phyloP scores from a whole-genome alignment of 1,140 invertebrate species.

The Physella acuta region DNA sequence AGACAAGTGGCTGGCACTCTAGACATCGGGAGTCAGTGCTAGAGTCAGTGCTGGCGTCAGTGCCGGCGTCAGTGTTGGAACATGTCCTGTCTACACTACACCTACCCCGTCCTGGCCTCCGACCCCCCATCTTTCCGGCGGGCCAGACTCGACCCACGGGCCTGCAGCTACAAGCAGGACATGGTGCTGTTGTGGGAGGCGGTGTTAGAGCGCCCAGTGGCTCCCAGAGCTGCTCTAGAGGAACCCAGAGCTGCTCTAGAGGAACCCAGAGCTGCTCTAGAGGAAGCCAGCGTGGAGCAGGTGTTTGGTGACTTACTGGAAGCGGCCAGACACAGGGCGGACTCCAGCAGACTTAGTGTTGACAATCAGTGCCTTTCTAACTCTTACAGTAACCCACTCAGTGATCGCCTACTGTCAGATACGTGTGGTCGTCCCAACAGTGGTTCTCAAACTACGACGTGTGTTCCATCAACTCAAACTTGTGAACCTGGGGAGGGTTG shows the following conservation, averaged over 20 bases:
- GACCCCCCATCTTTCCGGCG: neutral
- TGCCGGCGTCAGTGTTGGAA: too few species aligned
- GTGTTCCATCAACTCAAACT: too few species aligned
- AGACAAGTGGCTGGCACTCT: too few species aligned
- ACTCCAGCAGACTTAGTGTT: neutral
- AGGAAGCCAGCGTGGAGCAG: conserved; percentile 8
- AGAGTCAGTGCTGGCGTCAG: too few species aligned
- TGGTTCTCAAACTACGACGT: too few species aligned
- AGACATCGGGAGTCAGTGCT: too few species aligned
- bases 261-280: neutral
- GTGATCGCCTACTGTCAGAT: too few species aligned
- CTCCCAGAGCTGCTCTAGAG: too few species aligned
- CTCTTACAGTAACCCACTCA: conserved; percentile 28
- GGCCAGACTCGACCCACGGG: neutral
- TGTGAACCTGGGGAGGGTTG: too few species aligned
- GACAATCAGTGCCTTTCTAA: conserved; percentile 47
- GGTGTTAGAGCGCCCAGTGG: conserved; percentile 2
- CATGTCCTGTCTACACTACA: neutral
- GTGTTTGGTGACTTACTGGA: neutral
- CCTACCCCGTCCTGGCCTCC: neutral
- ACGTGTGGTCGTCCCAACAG: too few species aligned
- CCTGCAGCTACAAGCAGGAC: neutral
- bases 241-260: neutral
- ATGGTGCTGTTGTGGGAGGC: conserved; percentile 3
- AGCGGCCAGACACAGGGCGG: neutral